phyloP scores from a whole-genome alignment of 2,797 vertebrate genomes.

The Thunnus albacares region DNA sequence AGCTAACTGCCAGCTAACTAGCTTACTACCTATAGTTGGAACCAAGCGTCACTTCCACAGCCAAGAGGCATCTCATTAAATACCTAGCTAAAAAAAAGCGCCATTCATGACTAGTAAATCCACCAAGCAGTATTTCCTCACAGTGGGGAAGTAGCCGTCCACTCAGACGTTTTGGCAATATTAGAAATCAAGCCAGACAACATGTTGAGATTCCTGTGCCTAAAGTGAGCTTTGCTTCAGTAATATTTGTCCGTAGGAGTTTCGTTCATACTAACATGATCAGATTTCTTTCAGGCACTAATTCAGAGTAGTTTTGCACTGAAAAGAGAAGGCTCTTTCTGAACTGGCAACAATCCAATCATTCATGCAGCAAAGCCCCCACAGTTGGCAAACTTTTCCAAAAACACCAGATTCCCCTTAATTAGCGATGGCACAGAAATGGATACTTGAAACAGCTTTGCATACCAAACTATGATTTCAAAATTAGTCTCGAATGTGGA shows the following conservation, averaged over 20 bases:
- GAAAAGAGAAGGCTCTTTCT: background rate
- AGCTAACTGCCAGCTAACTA: too few species aligned
- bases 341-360: background rate
- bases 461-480: background rate
- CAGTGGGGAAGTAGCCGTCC: too few species aligned
- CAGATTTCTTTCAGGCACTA: background rate
- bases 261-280: background rate
- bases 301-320: background rate
- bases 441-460: background rate
- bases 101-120: too few species aligned
- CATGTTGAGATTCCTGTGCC: background rate
- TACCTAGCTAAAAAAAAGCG: too few species aligned
- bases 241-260: background rate
- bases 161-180: too few species aligned
- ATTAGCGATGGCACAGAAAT: conserved; percentile 2
- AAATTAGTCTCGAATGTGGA: background rate
- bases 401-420: conserved; percentile 4
- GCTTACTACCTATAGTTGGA: too few species aligned
- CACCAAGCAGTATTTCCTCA: too few species aligned
- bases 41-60: too few species aligned
- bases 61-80: too few species aligned
- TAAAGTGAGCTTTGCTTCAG: background rate
- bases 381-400: background rate
- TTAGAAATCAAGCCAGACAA: background rate
- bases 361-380: background rate